Conservation (phyloP, 2,113 vertebrate species). For the Podiceps cristatus region DNA sequence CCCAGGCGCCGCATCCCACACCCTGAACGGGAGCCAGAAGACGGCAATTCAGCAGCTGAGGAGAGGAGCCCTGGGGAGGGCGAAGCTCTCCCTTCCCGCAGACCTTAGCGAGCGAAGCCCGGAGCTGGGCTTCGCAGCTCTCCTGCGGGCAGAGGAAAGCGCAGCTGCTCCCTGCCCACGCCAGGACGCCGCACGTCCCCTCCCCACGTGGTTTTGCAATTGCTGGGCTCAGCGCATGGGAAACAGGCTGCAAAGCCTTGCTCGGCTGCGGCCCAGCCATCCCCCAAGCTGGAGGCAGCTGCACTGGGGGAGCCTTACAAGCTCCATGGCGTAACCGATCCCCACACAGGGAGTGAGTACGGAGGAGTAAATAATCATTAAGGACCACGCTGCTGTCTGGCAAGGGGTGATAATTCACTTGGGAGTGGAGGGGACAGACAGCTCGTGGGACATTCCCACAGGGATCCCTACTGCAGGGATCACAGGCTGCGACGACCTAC, state of each 20-base stretch:
- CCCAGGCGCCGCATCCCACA: neutral
- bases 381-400: neutral
- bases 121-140: fast-evolving
- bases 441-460: neutral
- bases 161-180: constrained; percentile 27
- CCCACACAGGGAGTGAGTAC: neutral
- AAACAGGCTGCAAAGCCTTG: neutral
- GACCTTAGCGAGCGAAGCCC: neutral
- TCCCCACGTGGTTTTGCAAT: constrained; percentile 49
- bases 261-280: fast-evolving
- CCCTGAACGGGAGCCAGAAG: neutral
- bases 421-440: neutral
- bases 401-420: neutral
- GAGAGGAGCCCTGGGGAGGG: neutral
- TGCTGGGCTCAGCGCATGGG: neutral
- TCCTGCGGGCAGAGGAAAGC: neutral
- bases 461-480: neutral
- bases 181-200: neutral
- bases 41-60: neutral
- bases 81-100: neutral
- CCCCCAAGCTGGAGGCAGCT: neutral
- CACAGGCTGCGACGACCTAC: neutral
- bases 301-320: neutral
- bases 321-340: neutral
- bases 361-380: constrained; percentile 1